A percentile compares a stretch with the other conserved stretches of the same genome.
phyloP scores from a whole-genome alignment of 1,140 invertebrate species.

The Monochamus saltuarius region DNA sequence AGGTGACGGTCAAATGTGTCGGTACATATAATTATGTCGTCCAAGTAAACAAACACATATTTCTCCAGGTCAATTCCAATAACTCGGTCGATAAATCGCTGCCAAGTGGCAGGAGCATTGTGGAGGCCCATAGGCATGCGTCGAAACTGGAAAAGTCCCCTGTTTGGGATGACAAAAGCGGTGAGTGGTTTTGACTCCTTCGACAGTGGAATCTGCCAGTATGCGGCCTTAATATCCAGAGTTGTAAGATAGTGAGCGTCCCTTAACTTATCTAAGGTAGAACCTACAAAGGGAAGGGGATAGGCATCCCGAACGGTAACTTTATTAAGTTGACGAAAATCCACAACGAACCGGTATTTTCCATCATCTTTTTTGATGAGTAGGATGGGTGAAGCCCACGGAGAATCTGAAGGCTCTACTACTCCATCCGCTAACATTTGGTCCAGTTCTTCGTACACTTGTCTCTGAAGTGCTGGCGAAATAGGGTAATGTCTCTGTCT shows the following conservation, averaged over 20 bases:
- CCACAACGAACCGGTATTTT: slow-evolving; percentile 23
- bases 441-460: slow-evolving; percentile 33
- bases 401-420: slow-evolving; percentile 44
- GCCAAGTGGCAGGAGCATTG: slow-evolving; percentile 43
- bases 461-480: slow-evolving; percentile 32
- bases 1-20: slow-evolving; percentile 35
- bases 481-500: slow-evolving; percentile 39
- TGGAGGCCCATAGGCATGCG: slow-evolving; percentile 53
- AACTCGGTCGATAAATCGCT: slow-evolving; percentile 19
- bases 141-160: slow-evolving; percentile 49
- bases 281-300: slow-evolving; percentile 23
- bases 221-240: slow-evolving; percentile 44
- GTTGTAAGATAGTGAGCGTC: slow-evolving; percentile 34
- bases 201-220: slow-evolving; percentile 45
- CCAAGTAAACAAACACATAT: slow-evolving; percentile 36
- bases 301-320: slow-evolving; percentile 38
- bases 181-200: slow-evolving; percentile 46
- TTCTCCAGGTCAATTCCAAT: slow-evolving; percentile 28
- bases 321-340: slow-evolving; percentile 35
- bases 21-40: slow-evolving; percentile 45
- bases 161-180: slow-evolving; percentile 51
- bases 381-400: slow-evolving; percentile 53
- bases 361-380: slow-evolving; percentile 38
- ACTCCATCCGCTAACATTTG: slow-evolving; percentile 30
- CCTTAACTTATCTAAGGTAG: slow-evolving; percentile 30